Evolutionary conservation across 2,888 invertebrate genomes (phyloP).

Genomic region (Melanostoma scalare): DNA sequence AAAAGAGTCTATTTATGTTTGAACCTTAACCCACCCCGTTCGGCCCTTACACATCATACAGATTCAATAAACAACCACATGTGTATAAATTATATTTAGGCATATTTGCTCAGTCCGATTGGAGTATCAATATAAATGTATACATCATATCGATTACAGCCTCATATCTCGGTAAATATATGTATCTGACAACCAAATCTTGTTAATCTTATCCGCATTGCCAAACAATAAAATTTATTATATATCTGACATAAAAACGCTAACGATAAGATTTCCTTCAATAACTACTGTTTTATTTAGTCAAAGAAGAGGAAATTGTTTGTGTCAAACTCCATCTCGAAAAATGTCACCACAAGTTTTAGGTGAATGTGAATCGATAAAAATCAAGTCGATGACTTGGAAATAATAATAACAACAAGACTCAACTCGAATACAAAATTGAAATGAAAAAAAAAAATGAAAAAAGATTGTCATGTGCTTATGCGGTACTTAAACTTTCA

Average conservation of each 20-base stretch:
- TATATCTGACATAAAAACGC: constrained; percentile 47
- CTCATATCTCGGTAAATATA: constrained; percentile 31
- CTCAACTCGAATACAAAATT: constrained; percentile 10
- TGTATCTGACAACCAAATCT: constrained; percentile 54
- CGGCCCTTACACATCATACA: no score
- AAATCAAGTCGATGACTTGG: constrained; percentile 51
- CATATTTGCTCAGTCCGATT: not conserved
- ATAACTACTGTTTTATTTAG: constrained; percentile 28
- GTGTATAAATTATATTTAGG: no score
- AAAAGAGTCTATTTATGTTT: constrained; percentile 17
- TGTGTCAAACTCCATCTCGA: constrained; percentile 41
- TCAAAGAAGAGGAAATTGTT: constrained; percentile 25
- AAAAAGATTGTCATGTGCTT: constrained; percentile 61
- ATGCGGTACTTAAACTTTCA: constrained; percentile 70
- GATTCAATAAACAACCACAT: no score
- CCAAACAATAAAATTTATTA: constrained; percentile 47
- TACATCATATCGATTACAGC: constrained; percentile 1
- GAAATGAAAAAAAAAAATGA: constrained; percentile 24
- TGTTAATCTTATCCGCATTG: constrained; percentile 71
- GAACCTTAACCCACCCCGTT: no score
- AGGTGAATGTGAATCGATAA: constrained; percentile 54
- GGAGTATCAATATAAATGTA: not conserved
- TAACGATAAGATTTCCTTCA: constrained; percentile 58
- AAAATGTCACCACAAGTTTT: constrained; percentile 36
- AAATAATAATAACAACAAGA: constrained; percentile 43